Conservation (phyloP, 2,113 vertebrate species). For the Seriola aureovittata region DNA sequence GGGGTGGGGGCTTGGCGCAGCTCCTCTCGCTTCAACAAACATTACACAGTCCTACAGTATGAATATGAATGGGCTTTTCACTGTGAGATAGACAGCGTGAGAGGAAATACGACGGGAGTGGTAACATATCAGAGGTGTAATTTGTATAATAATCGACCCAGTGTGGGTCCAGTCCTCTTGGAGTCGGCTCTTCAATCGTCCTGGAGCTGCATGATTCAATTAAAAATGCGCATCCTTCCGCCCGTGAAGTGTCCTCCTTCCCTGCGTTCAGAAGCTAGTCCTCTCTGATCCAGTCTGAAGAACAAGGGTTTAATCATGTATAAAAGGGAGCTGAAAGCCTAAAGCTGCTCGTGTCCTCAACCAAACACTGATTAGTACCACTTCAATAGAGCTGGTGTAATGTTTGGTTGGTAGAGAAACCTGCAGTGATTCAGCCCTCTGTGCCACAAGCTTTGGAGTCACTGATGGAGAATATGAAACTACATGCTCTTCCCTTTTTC, state of each 20-base stretch:
- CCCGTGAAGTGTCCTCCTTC: conserved; percentile 66
- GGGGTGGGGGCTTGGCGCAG: conserved; percentile 15
- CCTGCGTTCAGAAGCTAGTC: conserved; percentile 7
- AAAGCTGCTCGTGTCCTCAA: conserved; percentile 29
- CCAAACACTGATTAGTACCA: conserved; percentile 23
- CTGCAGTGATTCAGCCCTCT: not conserved
- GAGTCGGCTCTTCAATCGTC: conserved; percentile 36
- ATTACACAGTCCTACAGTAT: conserved; percentile 34
- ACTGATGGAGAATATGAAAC: not conserved
- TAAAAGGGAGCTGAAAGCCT: conserved; percentile 22
- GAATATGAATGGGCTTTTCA: conserved; percentile 64
- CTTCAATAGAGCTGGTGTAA: not conserved
- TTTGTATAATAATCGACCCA: not conserved
- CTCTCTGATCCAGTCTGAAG: conserved; percentile 38
- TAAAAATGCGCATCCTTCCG: conserved; percentile 76
- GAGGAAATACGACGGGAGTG: not conserved
- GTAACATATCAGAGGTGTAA: not conserved
- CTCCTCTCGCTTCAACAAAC: conserved; percentile 58
- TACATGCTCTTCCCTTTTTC: not conserved
- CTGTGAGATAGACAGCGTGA: not conserved
- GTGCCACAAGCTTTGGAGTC: not conserved
- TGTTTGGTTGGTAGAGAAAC: not conserved
- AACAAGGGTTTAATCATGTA: conserved; percentile 9
- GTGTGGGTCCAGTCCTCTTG: not conserved
- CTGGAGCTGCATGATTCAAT: conserved; percentile 72